phyloP scores from a whole-genome alignment of 1,140 invertebrate genomes.

The Sarcophaga peregrina region DNA sequence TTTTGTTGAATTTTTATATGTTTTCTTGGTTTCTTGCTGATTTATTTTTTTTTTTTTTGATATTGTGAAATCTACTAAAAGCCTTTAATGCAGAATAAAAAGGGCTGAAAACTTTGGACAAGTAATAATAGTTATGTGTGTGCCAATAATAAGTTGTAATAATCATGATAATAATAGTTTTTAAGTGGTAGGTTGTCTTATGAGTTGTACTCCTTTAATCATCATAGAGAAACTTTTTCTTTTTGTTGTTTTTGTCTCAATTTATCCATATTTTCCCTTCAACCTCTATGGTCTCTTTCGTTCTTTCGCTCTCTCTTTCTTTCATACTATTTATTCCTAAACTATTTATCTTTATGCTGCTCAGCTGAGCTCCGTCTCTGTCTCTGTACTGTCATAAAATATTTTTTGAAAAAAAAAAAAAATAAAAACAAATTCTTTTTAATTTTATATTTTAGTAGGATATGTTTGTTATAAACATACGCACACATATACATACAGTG shows the following conservation, averaged over 20 bases:
- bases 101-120: constrained; percentile 41
- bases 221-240: background rate
- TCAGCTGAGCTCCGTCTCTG: background rate
- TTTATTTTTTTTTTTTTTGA: background rate
- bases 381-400: constrained; percentile 1
- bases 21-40: no score
- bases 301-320: background rate
- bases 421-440: constrained; percentile 28
- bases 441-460: background rate
- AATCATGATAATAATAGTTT: constrained; percentile 42
- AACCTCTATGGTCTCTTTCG: background rate
- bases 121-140: constrained; percentile 41
- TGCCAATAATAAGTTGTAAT: constrained; percentile 41
- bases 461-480: background rate
- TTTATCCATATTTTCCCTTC: no score
- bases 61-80: background rate
- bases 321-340: background rate
- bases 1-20: no score
- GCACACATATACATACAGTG: background rate
- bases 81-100: constrained; percentile 3
- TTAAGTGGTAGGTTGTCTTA: constrained; percentile 35
- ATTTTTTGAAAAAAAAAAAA: constrained; percentile 7
- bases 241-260: background rate
- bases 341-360: background rate
- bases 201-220: background rate